Base-by-base conservation (phyloP, 64 coral and sea anemone species). In the Dendronephthya gigantea region DNA sequence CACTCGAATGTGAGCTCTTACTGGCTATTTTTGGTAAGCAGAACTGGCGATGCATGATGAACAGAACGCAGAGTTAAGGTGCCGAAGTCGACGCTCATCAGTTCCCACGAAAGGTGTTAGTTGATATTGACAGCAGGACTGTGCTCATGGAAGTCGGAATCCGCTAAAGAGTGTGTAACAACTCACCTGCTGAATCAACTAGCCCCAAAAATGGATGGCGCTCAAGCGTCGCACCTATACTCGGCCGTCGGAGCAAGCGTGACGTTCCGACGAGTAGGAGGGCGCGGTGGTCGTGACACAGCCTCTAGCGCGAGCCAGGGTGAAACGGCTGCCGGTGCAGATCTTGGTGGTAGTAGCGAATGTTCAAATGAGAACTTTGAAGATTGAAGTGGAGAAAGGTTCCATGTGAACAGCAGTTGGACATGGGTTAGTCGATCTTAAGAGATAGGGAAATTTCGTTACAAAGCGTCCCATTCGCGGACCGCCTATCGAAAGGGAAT, bases 251-350 rank as follows among this genome's bases (percentile, higher is more conserved):
- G 68, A 41, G 22, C 45, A n/a, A n/a, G 16, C 23, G 86, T n/a
- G 16, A 81, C 1, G 86, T 22, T 25, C 85, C 39, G 85, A 86
- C 59, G 86, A 87, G 86, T 87, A 87, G 86, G 86, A 87, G 86
- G 86, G 86, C 86, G 86, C 30, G 40, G 86, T 32, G 84, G 84
- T 85, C 51, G 84, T 85, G 84, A 59, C 84, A 51, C 49, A 85
- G 84, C 50, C 84, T 66, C 15, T 65, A 51, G 84, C 51, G 84
- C 51, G 52, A 85, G 51, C 84, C 84, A 35, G 84, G 84, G 84
- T 85, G 84, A 33, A 85, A 85, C 84, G 84, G 84, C 84, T 51
- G 59, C 84, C 28, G 32, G 84, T 85, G 84, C 84, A 85, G 49
- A 85, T 59, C 48, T 85, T 66, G 58, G 58, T 66, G 58, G 58